Percentiles rank a stretch among this genome's conserved stretches.
These are phyloP conservation scores for Petaurus breviceps DNA, from an alignment of 2,113 vertebrate species.

Conservation along the genomic window DNA sequence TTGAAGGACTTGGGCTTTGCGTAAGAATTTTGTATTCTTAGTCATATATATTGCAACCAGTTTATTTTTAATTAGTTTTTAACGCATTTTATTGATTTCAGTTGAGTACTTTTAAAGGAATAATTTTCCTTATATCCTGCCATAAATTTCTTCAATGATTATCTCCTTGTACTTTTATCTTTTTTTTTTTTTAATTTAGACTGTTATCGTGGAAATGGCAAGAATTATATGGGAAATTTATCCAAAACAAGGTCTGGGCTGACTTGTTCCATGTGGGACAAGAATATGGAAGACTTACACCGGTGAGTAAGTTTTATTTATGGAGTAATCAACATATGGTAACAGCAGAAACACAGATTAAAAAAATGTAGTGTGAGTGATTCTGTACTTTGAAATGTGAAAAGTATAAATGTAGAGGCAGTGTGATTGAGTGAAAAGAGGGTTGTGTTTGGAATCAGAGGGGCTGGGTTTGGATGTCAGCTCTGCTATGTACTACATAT, in stretches of 20 bases:
- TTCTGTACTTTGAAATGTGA: background rate
- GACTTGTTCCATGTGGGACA: conserved; percentile 92
- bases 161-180: conserved; percentile 53
- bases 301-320: conserved; percentile 78
- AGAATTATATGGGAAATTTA: conserved; percentile 91
- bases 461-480: background rate
- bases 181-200: conserved; percentile 85
- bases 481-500: background rate
- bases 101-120: conserved; percentile 47
- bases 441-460: background rate
- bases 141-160: conserved; percentile 5
- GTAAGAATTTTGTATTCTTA: conserved; percentile 36
- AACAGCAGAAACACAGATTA: background rate
- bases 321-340: background rate
- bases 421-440: background rate
- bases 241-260: conserved; percentile 94
- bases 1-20: conserved; percentile 15
- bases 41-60: background rate
- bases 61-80: conserved; percentile 8
- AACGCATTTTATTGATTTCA: conserved; percentile 39
- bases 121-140: background rate
- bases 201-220: conserved; percentile 94
- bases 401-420: background rate
- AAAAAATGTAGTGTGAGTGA: background rate
- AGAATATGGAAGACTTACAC: conserved; percentile 87